Conservation (phyloP, 1,140 invertebrate genomes). For the Zaprionus capensis region DNA sequence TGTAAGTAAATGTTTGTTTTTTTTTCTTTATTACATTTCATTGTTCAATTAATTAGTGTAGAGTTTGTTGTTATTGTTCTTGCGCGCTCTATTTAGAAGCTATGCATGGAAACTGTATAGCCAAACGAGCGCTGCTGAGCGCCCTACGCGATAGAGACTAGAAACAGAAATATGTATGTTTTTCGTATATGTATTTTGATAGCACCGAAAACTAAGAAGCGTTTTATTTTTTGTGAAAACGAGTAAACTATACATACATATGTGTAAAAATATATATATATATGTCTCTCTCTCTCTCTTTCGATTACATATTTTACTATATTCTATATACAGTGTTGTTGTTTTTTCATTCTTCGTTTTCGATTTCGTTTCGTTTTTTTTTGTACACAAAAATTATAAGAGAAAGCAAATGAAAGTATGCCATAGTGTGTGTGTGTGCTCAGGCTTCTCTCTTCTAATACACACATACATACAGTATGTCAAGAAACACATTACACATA, state of each 20-base stretch:
- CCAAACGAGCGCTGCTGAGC: constrained; percentile 59
- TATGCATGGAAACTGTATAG: constrained; percentile 63
- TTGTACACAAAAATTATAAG: constrained; percentile 33
- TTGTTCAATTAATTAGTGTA: constrained; percentile 24
- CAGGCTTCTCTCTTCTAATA: constrained; percentile 32
- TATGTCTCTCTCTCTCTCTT: constrained; percentile 10
- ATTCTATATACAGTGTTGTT: constrained; percentile 5
- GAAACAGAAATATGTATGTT: constrained; percentile 41
- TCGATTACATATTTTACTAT: constrained; percentile 1
- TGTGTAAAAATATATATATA: constrained; percentile 32
- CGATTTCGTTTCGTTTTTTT: constrained; percentile 26
- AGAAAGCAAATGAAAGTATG: constrained; percentile 48
- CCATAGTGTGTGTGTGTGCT: constrained; percentile 9
- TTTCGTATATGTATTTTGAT: constrained; percentile 22
- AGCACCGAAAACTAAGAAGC: constrained; percentile 41
- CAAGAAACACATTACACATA: too few relatives aligned
- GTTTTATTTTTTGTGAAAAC: constrained; percentile 14
- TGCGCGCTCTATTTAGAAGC: constrained; percentile 62
- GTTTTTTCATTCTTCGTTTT: constrained; percentile 1
- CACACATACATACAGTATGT: constrained; percentile 30
- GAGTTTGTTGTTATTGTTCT: not conserved
- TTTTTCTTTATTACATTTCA: constrained; percentile 17
- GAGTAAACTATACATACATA: constrained; percentile 60
- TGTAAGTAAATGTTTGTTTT: constrained; percentile 22
- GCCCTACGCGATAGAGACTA: constrained; percentile 55